Evolutionary conservation across 2,888 invertebrate genomes (phyloP).

Genomic region (Scelioninae gen. 1): DNA sequence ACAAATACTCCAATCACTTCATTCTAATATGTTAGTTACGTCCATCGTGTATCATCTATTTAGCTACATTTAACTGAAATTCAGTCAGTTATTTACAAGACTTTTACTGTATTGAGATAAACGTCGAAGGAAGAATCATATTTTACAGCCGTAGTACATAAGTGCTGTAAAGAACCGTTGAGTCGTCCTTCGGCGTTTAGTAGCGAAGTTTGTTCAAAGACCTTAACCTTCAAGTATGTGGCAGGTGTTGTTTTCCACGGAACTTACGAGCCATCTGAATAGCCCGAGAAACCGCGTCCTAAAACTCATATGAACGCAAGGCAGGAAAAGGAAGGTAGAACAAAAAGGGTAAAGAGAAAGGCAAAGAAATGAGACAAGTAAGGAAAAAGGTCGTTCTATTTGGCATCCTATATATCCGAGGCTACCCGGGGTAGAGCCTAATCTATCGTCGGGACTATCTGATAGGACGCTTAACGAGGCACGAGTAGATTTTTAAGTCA

Average conservation of each 20-base stretch:
- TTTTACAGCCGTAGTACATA: conserved; percentile 3
- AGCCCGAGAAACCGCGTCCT: conserved; percentile 54
- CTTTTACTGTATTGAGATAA: not conserved
- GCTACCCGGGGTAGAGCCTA: conserved; percentile 42
- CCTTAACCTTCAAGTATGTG: conserved; percentile 66
- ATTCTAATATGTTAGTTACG: not conserved
- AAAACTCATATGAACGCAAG: conserved; percentile 34
- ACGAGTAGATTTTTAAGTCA: conserved; percentile 84
- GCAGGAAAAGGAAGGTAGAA: conserved; percentile 40
- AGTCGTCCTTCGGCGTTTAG: conserved; percentile 29
- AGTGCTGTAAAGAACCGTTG: conserved; percentile 21
- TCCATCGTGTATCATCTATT: not conserved
- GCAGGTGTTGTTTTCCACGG: conserved; percentile 73
- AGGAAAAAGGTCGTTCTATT: conserved; percentile 39
- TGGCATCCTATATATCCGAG: conserved; percentile 24
- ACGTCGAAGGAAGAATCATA: not conserved
- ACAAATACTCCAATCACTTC: not conserved
- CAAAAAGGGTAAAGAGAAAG: conserved; percentile 37
- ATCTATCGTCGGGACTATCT: conserved; percentile 71
- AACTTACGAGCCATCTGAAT: conserved; percentile 63
- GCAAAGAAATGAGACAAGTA: conserved; percentile 19
- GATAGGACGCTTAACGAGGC: conserved; percentile 83
- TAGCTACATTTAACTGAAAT: not conserved
- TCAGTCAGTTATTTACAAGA: not conserved
- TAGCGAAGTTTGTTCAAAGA: conserved; percentile 60